These are phyloP conservation scores for Lamellibrachia satsuma DNA, from an alignment of 2,888 invertebrate species.

Conservation along the genomic window DNA sequence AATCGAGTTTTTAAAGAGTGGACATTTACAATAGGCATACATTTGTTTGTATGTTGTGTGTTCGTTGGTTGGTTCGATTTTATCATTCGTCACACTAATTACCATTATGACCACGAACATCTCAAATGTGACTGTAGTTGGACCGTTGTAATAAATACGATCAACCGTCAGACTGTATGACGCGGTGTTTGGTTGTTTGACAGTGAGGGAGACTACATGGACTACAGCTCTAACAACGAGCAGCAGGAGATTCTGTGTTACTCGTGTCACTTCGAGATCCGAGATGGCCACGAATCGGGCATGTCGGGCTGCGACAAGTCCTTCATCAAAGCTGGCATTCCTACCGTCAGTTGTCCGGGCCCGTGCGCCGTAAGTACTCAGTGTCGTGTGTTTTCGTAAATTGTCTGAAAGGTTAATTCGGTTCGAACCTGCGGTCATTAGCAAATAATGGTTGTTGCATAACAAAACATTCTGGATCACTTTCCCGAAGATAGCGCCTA, in stretches of 20 bases:
- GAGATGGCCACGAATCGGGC: background rate
- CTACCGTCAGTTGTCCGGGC: background rate
- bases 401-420: too few species aligned
- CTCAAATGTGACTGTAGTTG: background rate
- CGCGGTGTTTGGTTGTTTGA: background rate
- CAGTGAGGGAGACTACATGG: background rate
- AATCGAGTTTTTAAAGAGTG: too few species aligned
- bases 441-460: too few species aligned
- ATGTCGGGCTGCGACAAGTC: background rate
- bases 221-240: conserved; percentile 9
- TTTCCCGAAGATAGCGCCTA: too few species aligned
- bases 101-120: background rate
- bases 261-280: background rate
- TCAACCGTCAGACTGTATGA: background rate
- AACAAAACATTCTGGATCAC: too few species aligned
- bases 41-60: too few species aligned
- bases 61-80: too few species aligned
- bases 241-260: background rate
- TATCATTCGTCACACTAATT: background rate
- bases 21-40: too few species aligned
- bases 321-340: background rate
- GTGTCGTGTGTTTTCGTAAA: background rate
- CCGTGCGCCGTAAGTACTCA: background rate
- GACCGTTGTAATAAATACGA: background rate
- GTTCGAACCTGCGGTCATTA: too few species aligned